Evolutionary conservation across 2,113 vertebrate species (phyloP).

Genomic region (Falcunculus frontatus): DNA sequence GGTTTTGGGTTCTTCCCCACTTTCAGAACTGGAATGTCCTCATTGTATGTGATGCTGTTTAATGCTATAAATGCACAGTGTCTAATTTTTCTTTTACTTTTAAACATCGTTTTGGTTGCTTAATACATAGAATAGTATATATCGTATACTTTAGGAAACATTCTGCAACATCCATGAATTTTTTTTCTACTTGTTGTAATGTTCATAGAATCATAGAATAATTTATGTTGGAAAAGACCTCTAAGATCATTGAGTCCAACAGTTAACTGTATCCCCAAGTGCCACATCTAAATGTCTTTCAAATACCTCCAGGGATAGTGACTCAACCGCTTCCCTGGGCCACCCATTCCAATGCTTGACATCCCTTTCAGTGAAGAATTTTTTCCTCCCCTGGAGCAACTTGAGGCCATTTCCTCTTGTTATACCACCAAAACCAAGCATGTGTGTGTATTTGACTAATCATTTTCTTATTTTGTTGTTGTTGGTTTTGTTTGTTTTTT

Average conservation of each 20-base stretch:
- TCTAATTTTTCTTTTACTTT: neutral
- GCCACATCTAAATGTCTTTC: neutral
- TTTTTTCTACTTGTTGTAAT: neutral
- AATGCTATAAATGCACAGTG: neutral
- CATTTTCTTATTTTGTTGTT: neutral
- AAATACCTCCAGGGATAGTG: neutral
- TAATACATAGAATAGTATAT: neutral
- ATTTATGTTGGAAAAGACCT: neutral
- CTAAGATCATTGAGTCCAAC: neutral
- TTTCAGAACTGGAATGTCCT: neutral
- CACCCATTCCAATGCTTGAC: neutral
- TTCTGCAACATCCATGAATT: neutral
- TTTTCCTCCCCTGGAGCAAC: neutral
- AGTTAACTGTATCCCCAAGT: neutral
- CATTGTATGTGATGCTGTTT: neutral
- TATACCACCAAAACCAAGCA: neutral
- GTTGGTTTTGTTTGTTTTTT: neutral
- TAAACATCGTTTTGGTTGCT: neutral
- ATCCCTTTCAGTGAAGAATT: neutral
- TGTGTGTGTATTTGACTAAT: neutral
- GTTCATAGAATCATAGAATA: neutral
- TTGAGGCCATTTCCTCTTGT: neutral
- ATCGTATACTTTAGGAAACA: neutral
- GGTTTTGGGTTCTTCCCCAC: accelerated
- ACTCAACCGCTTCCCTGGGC: neutral